Conservation (phyloP, 2,888 invertebrate species). For the Hirtodrosophila trivittata region DNA sequence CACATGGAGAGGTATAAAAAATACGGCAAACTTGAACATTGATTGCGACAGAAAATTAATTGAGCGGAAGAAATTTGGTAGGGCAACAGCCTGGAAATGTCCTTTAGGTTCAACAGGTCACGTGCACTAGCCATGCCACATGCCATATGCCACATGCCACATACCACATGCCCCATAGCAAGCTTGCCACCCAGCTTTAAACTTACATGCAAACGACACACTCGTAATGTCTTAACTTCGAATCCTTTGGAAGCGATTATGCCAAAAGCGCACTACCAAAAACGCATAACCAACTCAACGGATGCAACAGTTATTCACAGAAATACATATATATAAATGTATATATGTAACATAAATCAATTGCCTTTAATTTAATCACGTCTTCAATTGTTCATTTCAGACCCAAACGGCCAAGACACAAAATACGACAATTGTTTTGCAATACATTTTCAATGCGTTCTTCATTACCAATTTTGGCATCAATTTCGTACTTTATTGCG, state of each 20-base stretch:
- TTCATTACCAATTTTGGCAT: slow-evolving; percentile 93
- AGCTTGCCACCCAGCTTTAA: too few species aligned
- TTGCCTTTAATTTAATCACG: too few species aligned
- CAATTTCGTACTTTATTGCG: slow-evolving; percentile 92
- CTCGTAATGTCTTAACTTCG: too few species aligned
- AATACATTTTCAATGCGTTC: slow-evolving; percentile 88
- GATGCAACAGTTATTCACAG: too few species aligned
- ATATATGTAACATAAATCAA: too few species aligned
- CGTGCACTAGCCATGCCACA: slow-evolving; percentile 5
- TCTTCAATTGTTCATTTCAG: slow-evolving; percentile 65
- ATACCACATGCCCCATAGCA: too few species aligned
- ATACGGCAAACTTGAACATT: slow-evolving; percentile 34
- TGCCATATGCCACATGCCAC: too few species aligned
- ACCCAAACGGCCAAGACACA: slow-evolving; percentile 80
- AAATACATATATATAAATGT: too few species aligned
- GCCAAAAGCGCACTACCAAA: too few species aligned
- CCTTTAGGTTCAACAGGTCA: slow-evolving; percentile 42
- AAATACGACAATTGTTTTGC: slow-evolving; percentile 85
- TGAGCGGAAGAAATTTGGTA: slow-evolving; percentile 55
- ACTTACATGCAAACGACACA: too few species aligned
- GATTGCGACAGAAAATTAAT: slow-evolving; percentile 64
- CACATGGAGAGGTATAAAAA: slow-evolving; percentile 17
- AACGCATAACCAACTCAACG: too few species aligned
- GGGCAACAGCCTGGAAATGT: slow-evolving; percentile 34
- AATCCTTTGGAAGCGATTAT: too few species aligned